Evolutionary conservation across 2,888 invertebrate genomes (phyloP), one percentile per base, ranked within the genome.

Genomic region (Trichogramma dendrolimi): DNA sequence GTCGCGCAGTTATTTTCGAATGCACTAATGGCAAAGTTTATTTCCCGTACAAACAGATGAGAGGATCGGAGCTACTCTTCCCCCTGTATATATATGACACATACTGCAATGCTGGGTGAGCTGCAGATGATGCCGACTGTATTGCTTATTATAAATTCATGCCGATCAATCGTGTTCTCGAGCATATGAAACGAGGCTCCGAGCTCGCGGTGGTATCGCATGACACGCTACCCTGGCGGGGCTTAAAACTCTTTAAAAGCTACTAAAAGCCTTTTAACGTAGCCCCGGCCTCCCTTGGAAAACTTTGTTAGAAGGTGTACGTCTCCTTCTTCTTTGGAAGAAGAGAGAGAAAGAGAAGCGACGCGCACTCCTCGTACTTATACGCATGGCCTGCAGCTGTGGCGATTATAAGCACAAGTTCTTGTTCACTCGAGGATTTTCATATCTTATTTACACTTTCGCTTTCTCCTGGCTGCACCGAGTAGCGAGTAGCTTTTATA

Each of bases 201-300:
- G 55, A 58, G 46, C 41, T 41, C 14, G 42, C 40, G 38, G 14
- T 46, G 67, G 69, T 69, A 68, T 69, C 69, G 69, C 67, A 60
- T 68, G 67, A 69, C 68, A 68, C 67, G 67, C 62, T n/a, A 43
- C 43, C n/a, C 42, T 5, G 6, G 54, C 38, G 41, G 60, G 62
- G 62, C 62, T 62, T 61, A 65, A 65, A 69, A 69, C 69, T 68
- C 68, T 71, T 70, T 70, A 68, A 70, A 70, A 71, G 71, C 70
- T 70, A 67, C 71, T 74, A 72, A 75, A 75, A 75, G 73, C 72
- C 71, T 75, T 75, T 73, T 72, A 71, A 72, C 71, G 72, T 75
- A 73, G 52, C 62, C 58, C 27, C 27, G 27, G 27, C 27, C 27
- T 27, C 27, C 68, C 70, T 67, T 70, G 69, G 68, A 72, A 68